Percentiles rank a stretch among this genome's conserved stretches.
phyloP scores from a whole-genome alignment of 1,140 invertebrate species.

The Potamilus streckersoni region DNA sequence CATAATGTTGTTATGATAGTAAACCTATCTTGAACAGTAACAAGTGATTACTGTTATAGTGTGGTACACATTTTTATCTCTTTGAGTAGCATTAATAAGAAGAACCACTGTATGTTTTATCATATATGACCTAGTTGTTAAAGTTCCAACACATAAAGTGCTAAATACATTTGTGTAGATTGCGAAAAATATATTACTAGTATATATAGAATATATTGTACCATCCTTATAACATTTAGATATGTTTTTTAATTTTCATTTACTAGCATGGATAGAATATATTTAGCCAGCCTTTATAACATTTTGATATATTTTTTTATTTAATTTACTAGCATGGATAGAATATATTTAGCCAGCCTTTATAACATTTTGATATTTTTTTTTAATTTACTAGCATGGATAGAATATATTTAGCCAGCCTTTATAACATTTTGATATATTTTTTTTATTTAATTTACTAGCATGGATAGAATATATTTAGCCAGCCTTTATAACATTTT shows the following conservation, averaged over 20 bases:
- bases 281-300: background rate
- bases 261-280: background rate
- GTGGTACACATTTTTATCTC: too few relatives aligned
- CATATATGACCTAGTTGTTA: too few relatives aligned
- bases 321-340: too few relatives aligned
- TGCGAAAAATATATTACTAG: too few relatives aligned
- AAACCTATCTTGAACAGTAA: too few relatives aligned
- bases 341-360: background rate
- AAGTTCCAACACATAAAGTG: too few relatives aligned
- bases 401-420: background rate
- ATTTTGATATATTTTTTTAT: conserved; percentile 14
- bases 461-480: background rate
- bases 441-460: conserved; percentile 6
- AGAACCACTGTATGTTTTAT: too few relatives aligned
- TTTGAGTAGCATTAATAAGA: too few relatives aligned
- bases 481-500: background rate
- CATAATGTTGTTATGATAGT: too few relatives aligned
- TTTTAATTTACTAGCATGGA: background rate
- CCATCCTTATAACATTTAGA: background rate
- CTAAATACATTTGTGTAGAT: background rate
- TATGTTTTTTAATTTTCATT: background rate
- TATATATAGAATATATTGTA: background rate
- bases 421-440: background rate
- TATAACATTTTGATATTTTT: background rate
- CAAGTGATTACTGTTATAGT: too few relatives aligned